Evolutionary conservation across 23 tunicate species (phyloP), one percentile per base, ranked within the genome.

Genomic region (Ciona savignyi): DNA sequence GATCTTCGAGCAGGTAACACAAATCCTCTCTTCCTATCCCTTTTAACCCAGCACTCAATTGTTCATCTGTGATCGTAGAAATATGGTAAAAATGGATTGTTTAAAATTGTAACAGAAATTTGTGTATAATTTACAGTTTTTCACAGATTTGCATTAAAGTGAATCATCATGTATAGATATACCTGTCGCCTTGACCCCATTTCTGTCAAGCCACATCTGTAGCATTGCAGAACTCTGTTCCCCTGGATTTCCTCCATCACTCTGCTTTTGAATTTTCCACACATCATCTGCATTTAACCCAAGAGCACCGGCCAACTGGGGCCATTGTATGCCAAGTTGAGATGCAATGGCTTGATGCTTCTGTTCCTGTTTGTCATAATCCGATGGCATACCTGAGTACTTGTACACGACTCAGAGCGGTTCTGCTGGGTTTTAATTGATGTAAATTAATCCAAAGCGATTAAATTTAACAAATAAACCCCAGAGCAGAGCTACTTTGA

Each of bases 261-360:
- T 35, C 4, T 91, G 85, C 56, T 73, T 85, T 63, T 91, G 97
- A n/a, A 91, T 72, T 32, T 68, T 76, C 91, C 97, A 77, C 32
- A 91, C 90, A 24, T 80, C 72, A 61, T 78, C 89, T 2, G 84
- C 72, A 33, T 76, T 66, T 24, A 91, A 31, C 32, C 78, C 86
- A 42, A 91, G 67, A 29, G 84, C 83, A 25, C 80, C 77, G 25
- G 91, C 97, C 0, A 91, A 71, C 60, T 78, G 84, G 3, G 89
- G 85, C 97, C 97, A 91, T 74, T 91, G 91, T 21, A 91, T 32
- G 3, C 97, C 97, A 24, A 91, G 60, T 26, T 72, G 75, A 2
- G 86, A 62, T 22, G 91, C 86, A 2, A 89, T 81, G 20, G 66
- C 82, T 25, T 25, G 85, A 27, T 77, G 87, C 32, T 82, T 60